Evolutionary conservation across 2,888 invertebrate genomes (phyloP).

Genomic region (Folsomia candida): DNA sequence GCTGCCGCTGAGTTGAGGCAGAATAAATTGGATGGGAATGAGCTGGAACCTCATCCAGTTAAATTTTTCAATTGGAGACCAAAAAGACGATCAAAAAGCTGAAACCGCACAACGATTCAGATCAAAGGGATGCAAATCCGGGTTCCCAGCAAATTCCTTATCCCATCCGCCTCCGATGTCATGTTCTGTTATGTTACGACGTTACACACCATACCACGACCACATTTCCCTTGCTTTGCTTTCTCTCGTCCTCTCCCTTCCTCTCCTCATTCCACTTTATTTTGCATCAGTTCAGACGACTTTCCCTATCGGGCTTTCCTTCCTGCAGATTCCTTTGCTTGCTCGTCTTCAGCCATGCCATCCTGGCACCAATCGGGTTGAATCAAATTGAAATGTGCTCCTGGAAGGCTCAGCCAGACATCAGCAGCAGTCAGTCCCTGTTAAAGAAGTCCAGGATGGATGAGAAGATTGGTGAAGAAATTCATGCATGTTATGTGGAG

Average conservation of each 20-base stretch:
- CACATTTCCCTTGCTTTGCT: neutral
- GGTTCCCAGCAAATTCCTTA: constrained; percentile 15
- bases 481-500: neutral
- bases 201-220: neutral
- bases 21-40: constrained; percentile 18
- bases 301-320: neutral
- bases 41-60: neutral
- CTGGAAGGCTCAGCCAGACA: neutral
- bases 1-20: constrained; percentile 9
- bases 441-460: neutral
- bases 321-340: neutral
- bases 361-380: neutral
- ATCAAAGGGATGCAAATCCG: constrained; percentile 51
- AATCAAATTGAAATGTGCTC: constrained; percentile 1
- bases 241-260: neutral
- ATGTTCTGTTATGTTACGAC: neutral
- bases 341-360: neutral
- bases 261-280: neutral
- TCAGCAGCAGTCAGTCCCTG: no score
- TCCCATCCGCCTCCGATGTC: neutral
- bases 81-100: constrained; percentile 43
- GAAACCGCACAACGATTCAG: constrained; percentile 48
- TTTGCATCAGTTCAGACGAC: neutral
- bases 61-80: constrained; percentile 23
- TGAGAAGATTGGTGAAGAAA: neutral